Base-by-base conservation (phyloP, 2,888 invertebrate species). In the Nesidiocoris tenuis region DNA sequence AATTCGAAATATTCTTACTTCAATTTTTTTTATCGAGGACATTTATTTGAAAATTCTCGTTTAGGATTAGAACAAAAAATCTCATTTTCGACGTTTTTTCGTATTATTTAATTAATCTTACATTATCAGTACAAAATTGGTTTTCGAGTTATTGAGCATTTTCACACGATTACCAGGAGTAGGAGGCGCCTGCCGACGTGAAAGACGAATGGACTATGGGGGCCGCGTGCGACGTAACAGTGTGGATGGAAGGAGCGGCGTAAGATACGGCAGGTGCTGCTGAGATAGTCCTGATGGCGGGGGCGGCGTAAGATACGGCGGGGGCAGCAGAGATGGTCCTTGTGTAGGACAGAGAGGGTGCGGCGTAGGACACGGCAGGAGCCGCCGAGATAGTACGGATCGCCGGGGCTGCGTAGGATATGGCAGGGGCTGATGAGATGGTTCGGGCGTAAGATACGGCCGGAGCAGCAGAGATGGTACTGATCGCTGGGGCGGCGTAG, bases 251-350 rank as follows among this genome's bases (percentile, higher is more conserved):
- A 22, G 66, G 78, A 76, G 61, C 77, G 66, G 78, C 75, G 78
- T 79, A 77, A 2, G 78, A 72, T 65, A 71, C 18, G 56, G 75
- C 70, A 39, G 78, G 76, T 54, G 79, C 77, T 22, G 78, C 78
- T 64, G 63, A 56, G 5, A 67, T 59, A 23, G 77, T 75, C 57
- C 39, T 75, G 63, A 70, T 77, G 74, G 77, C 76, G 12, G 77
- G 77, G 24, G 77, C 72, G 55, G 79, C 76, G 71, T 78, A 74
- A 17, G 76, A 68, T 22, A 70, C 12, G 54, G 84, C 85, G 0
- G 77, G 75, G 79, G 19, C 84, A 82, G 2, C 85, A 84, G 79
- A 84, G 85, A 54, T 22, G 39, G 61, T 39, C 16, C n/a, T 24
- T 21, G 54, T 81, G 0, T 79, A 80, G 0, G n/a, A n/a, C n/a